Percentiles rank a stretch among this genome's conserved stretches.
Evolutionary conservation across 2,797 vertebrate genomes (phyloP).

Genomic region (Antennarius maculatus): DNA sequence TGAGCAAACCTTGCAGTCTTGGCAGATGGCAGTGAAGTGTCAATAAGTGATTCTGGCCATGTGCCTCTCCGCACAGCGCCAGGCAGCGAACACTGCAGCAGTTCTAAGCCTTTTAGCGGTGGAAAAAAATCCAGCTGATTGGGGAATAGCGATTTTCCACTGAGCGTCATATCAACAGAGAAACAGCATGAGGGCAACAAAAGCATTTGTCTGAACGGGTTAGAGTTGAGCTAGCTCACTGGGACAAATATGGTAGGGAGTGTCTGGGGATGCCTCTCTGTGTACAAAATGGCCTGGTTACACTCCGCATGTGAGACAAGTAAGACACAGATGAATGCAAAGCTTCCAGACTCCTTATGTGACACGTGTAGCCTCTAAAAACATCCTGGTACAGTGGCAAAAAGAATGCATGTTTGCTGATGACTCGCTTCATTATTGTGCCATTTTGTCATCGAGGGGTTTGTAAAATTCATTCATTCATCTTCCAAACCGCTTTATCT

Average conservation of each 20-base stretch:
- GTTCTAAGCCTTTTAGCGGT: conserved; percentile 63
- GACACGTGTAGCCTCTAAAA: conserved; percentile 15
- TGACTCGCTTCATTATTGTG: background rate
- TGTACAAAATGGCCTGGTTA: conserved; percentile 7
- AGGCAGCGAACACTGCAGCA: conserved; percentile 41
- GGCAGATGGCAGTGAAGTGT: conserved; percentile 65
- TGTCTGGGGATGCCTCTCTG: conserved; percentile 29
- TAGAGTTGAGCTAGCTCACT: conserved; percentile 55
- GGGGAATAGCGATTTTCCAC: conserved; percentile 62
- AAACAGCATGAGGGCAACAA: conserved; percentile 56
- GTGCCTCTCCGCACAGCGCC: conserved; percentile 31
- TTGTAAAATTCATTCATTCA: too few species aligned
- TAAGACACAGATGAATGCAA: conserved; percentile 12
- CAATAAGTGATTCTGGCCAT: conserved; percentile 65
- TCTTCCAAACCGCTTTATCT: too few species aligned
- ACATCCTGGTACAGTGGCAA: too few species aligned
- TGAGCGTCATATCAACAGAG: conserved; percentile 62
- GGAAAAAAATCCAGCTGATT: conserved; percentile 44
- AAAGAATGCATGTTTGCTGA: conserved; percentile 16
- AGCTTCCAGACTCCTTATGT: conserved; percentile 20
- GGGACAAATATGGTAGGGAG: conserved; percentile 46
- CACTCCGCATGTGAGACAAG: conserved; percentile 5
- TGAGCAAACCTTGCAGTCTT: conserved; percentile 39
- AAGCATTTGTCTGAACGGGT: conserved; percentile 42
- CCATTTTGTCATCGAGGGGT: too few species aligned